Evolutionary conservation across 2,888 invertebrate species (phyloP), one percentile per base, ranked within the genome.

Genomic region (Nezara viridula): DNA sequence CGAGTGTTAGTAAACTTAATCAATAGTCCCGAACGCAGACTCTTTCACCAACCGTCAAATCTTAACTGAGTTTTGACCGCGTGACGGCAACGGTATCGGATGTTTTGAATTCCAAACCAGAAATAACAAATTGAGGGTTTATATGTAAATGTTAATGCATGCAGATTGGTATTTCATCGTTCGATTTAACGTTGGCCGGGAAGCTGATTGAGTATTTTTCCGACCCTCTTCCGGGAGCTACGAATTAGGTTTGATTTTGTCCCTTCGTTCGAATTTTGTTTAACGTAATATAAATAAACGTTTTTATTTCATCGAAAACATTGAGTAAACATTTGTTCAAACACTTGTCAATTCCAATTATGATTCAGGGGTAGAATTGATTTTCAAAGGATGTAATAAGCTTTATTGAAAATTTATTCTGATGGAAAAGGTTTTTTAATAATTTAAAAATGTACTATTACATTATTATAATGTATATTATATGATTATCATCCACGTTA

Each of bases 81-180:
- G 16, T 10, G 27, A 27, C 27, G 27, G 14, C 27, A 5, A 5
- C 16, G 27, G 16, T 16, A 16, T 60, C 60, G 6, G 27, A 60
- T 60, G 60, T 60, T 60, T 60, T 60, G 27, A 60, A 60, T 60
- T 27, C n/a, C 27, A 60, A 16, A 27, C 27, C 60, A 60, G 60
- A 60, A 60, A 60, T 27, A 27, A 60, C 60, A 60, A 60, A 12
- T 60, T 27, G 60, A 60, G 16, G n/a, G 27, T 60, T 60, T 60
- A 60, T 60, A 60, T 60, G 60, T 60, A 60, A 60, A 60, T 60
- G 12, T 27, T 27, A 60, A 60, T 60, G 60, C 9, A 60, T 60
- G 60, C 60, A 60, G 60, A 60, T 60, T 60, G 60, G 14, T 60
- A 27, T 60, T 60, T 60, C 60, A 60, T 27, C 60, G 60, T 60